Base-by-base conservation (phyloP, 1,140 invertebrate species). In the Drosophila serrata region DNA sequence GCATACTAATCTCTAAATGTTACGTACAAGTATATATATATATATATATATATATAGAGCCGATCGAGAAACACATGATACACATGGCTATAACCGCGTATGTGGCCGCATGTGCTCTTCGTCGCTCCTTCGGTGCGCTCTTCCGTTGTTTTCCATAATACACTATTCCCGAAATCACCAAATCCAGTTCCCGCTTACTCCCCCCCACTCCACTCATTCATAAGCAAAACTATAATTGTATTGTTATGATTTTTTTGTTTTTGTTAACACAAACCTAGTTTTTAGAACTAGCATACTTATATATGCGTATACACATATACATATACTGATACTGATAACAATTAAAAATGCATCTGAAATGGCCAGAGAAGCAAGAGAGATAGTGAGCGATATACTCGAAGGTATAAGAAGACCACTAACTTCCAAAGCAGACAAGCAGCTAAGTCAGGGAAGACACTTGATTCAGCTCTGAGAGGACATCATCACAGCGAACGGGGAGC, bases 221-320 rank as follows among this genome's bases (percentile, higher is more conserved):
- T 33, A 75, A 33, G 46, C 63, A 46, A 33, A 75, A 85, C 74
- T 81, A 77, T 61, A 46, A 81, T 49, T 84, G 81, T 85, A 85
- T 82, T 88, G 82, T 87, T 87, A 87, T 87, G 46, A 87, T 87
- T 87, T 85, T 73, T 76, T 82, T 78, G 72, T 87, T 87, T 87
- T 88, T 87, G 82, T 87, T 87, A 88, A 88, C 79, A 81, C 82
- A 80, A 79, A 77, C 57, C 67, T 82, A 88, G 79, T 79, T 87
- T 55, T 64, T 87, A 87, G 69, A 53, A 53, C 63, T 48, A 76
- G 69, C 56, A 82, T 64, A 67, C 63, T 62, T 31, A 82, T 68
- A 76, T 67, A 76, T 68, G 67, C 35, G 46, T 27, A 31, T 55
- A 53, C 39, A 60, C 29, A 53, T 37, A 76, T 42, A 60, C 48